phyloP scores from a whole-genome alignment of 2,797 vertebrate genomes.

The Melanotaenia nigrans region DNA sequence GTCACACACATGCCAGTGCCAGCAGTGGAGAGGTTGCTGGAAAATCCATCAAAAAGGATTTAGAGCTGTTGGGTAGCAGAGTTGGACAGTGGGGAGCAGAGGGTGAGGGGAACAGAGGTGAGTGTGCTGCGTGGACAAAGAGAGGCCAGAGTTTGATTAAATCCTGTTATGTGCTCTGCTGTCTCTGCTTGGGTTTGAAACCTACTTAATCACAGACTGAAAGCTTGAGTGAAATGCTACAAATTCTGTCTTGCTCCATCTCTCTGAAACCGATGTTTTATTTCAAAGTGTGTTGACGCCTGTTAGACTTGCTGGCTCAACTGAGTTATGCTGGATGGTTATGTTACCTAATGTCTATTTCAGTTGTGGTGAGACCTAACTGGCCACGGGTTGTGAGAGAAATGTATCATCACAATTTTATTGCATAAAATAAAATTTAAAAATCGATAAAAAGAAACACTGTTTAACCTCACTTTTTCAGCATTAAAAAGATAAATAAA shows the following conservation, averaged over 20 bases:
- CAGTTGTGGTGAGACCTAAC: not conserved
- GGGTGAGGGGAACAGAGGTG: constrained; percentile 60
- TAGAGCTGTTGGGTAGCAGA: constrained; percentile 62
- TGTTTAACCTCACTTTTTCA: constrained; percentile 12
- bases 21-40: constrained; percentile 56
- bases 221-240: constrained; percentile 40
- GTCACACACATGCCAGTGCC: constrained; percentile 32
- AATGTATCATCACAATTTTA: constrained; percentile 20
- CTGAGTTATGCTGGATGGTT: not conserved
- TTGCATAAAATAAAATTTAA: constrained; percentile 1
- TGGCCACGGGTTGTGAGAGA: constrained; percentile 8
- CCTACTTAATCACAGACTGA: constrained; percentile 56
- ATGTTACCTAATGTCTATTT: constrained; percentile 12
- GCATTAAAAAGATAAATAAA: constrained; percentile 17
- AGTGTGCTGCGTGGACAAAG: constrained; percentile 66
- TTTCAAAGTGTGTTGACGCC: constrained; percentile 13
- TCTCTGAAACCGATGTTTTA: constrained; percentile 2
- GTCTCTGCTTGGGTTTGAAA: constrained; percentile 65
- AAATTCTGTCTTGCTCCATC: constrained; percentile 25
- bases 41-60: constrained; percentile 85
- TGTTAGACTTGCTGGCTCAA: constrained; percentile 13
- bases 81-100: constrained; percentile 58
- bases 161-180: constrained; percentile 70
- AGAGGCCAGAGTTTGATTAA: constrained; percentile 54
- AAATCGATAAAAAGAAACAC: not conserved